Evolutionary conservation across 2,888 invertebrate species (phyloP).

Genomic region (Griposia aprilina): DNA sequence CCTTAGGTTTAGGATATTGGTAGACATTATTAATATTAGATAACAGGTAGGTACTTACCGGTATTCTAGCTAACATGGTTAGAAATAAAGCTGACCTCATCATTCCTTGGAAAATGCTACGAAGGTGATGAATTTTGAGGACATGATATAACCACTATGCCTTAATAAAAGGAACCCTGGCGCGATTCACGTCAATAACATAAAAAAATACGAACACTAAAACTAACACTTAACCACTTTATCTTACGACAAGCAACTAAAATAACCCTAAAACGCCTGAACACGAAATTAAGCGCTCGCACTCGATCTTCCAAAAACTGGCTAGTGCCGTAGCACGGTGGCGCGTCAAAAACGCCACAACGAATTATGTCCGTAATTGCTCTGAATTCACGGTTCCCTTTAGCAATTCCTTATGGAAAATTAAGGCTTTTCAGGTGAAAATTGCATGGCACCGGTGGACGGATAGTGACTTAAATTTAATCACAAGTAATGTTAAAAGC

Average conservation of each 20-base stretch:
- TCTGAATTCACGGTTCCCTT: conserved; percentile 69
- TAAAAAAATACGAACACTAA: background rate
- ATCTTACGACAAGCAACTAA: conserved; percentile 12
- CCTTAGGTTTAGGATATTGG: too few species aligned
- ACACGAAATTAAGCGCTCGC: conserved; percentile 33
- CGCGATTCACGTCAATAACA: background rate
- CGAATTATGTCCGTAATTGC: conserved; percentile 65
- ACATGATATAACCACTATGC: background rate
- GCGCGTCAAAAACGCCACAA: conserved; percentile 56
- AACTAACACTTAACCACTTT: conserved; percentile 13
- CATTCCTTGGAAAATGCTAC: background rate
- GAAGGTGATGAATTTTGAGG: background rate
- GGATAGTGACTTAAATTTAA: conserved; percentile 78
- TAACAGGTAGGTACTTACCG: background rate
- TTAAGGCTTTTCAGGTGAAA: conserved; percentile 82
- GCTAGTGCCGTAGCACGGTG: background rate
- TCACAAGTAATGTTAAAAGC: conserved; percentile 70
- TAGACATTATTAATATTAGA: too few species aligned
- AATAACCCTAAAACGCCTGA: conserved; percentile 30
- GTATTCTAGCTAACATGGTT: background rate
- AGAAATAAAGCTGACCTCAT: background rate
- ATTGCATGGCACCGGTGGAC: conserved; percentile 73
- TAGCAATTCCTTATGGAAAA: conserved; percentile 80
- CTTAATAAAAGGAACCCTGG: too few species aligned
- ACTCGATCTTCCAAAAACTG: conserved; percentile 51